Evolutionary conservation across 2,113 vertebrate genomes (phyloP), one percentile per base, ranked within the genome.

Genomic region (Murina feae): DNA sequence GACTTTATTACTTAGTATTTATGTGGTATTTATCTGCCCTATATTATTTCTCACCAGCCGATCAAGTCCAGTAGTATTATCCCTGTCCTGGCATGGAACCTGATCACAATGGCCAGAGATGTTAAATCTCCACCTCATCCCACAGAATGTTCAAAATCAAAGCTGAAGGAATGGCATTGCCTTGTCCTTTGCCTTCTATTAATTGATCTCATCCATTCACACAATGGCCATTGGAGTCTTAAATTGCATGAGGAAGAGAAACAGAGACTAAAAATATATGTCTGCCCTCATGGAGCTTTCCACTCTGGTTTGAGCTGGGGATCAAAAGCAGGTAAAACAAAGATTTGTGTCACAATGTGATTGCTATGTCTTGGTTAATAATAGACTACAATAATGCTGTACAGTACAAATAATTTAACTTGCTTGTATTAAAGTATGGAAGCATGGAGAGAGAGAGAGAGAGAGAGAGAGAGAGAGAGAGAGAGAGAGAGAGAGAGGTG

Each of bases 1-100:
- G 96, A 97, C 66, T 95, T 96, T 94, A 96, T 97, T 97, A 96
- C 96, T 97, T 96, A 96, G 87, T 94, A 96, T 97, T 96, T 97
- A 87, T 93, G 89, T 30, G 28, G 74, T 91, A 92, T 91, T 97
- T 92, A 81, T 75, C 93, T 87, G 42, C 53, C 95, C 82, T 88
- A 44, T 92, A 93, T 90, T 80, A 96, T 93, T 94, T 94, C 89
- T 93, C 58, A 94, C 58, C 85, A 90, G 68, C n/a, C 25, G 83
- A 90, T 78, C 84, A 96, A 92, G 75, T 74, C 71, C 18, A 80
- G 30, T 47, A 89, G 47, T 58, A 86, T 88, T 94, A 80, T 78
- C 16, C 13, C 51, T 94, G 76, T 81, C 16, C 16, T 44, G 35
- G 32, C 35, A 23, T 12, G 12, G 23, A 90, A 92, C 30, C 72